Percentiles rank a stretch among this genome's conserved stretches.
Evolutionary conservation across 2,888 invertebrate genomes (phyloP).

Genomic region (Himalopsyche kuldschensis): DNA sequence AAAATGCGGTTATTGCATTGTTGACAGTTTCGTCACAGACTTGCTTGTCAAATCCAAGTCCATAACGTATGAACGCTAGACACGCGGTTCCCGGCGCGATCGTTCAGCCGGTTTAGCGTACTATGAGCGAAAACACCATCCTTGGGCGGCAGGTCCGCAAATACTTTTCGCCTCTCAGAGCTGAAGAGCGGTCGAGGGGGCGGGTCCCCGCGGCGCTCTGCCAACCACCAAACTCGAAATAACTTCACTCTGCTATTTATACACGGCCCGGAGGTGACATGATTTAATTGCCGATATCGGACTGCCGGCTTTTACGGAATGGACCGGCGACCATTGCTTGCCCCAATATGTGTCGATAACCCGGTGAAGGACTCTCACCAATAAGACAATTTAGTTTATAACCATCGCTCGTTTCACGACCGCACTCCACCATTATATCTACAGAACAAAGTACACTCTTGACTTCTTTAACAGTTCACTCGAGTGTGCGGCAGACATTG

Average conservation of each 20-base stretch:
- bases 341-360: background rate
- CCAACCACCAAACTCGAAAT: constrained; percentile 6
- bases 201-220: constrained; percentile 3
- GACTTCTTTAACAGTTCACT: too few relatives aligned
- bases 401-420: too few relatives aligned
- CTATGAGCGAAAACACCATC: background rate
- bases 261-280: constrained; percentile 16
- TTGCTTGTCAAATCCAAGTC: too few relatives aligned
- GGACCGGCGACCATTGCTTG: background rate
- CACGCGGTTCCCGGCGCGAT: background rate
- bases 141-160: background rate
- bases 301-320: background rate
- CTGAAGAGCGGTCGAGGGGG: constrained; percentile 2
- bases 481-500: too few relatives aligned
- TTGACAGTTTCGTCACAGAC: too few relatives aligned
- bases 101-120: background rate
- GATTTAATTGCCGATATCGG: constrained; percentile 16
- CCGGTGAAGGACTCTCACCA: background rate
- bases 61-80: too few relatives aligned
- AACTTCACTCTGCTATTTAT: constrained; percentile 8
- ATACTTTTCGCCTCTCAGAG: background rate
- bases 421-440: too few relatives aligned
- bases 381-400: too few relatives aligned
- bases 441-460: too few relatives aligned
- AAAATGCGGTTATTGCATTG: too few relatives aligned